phyloP scores from a whole-genome alignment of 1,140 invertebrate genomes.

The Heliconius eleuchia region DNA sequence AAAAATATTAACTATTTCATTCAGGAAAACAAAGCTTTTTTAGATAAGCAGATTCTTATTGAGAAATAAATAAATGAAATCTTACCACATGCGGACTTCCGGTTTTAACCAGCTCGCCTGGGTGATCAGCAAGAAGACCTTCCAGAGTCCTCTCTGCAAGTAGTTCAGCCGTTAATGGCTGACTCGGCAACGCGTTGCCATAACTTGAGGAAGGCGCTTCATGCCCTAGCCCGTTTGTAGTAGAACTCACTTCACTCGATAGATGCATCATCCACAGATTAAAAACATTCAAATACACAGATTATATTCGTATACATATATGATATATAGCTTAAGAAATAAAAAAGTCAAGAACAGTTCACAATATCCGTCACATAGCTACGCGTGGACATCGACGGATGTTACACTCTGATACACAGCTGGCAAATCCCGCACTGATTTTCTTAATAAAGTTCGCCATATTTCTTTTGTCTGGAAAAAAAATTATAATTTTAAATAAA shows the following conservation, averaged over 20 bases:
- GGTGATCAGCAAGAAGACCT: slow-evolving; percentile 92
- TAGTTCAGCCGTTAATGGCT: slow-evolving; percentile 89
- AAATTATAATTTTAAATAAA: background rate
- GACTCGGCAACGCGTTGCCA: slow-evolving; percentile 73
- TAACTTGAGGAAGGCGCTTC: slow-evolving; percentile 73
- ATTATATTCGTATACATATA: slow-evolving; percentile 10
- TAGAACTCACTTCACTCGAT: slow-evolving; percentile 86
- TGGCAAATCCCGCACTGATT: slow-evolving; percentile 20
- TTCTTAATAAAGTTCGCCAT: slow-evolving; percentile 11
- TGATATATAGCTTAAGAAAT: slow-evolving; percentile 28
- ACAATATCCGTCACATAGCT: slow-evolving; percentile 67
- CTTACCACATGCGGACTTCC: slow-evolving; percentile 93
- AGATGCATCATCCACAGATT: slow-evolving; percentile 83
- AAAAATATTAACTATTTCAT: too few species aligned
- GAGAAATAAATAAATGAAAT: too few species aligned
- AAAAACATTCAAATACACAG: slow-evolving; percentile 10
- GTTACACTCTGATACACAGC: slow-evolving; percentile 19
- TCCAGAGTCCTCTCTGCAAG: slow-evolving; percentile 92
- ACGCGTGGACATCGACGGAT: slow-evolving; percentile 31
- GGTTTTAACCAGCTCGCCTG: slow-evolving; percentile 95
- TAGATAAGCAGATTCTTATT: too few species aligned
- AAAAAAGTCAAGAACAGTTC: slow-evolving; percentile 44
- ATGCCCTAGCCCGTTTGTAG: slow-evolving; percentile 82
- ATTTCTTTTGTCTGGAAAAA: slow-evolving; percentile 32
- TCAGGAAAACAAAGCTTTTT: too few species aligned